Base-by-base conservation (phyloP, 2,113 vertebrate species). In the Rhombomys opimus region DNA sequence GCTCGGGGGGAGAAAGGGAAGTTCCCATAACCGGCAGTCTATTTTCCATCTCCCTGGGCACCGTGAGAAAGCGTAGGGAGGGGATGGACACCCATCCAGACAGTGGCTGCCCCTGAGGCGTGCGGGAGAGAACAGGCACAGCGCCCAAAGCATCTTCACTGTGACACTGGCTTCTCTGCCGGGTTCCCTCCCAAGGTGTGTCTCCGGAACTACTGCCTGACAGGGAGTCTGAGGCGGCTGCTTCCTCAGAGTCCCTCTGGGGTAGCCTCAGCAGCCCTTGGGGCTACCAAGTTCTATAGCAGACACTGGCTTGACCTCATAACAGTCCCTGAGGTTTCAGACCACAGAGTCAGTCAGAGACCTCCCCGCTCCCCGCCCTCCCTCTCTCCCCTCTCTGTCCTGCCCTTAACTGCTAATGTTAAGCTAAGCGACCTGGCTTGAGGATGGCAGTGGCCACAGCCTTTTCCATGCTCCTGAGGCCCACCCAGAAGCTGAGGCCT, bases 311-410 rank as follows among this genome's bases (percentile, higher is more conserved):
- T 63, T 86, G 77, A 94, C 52, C 88, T 50, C 35, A 46, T 65
- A 73, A 57, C 57, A 38, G 57, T 67, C 90, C 77, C 41, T n/a
- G 82, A 77, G 61, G 46, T 61, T 94, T 95, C 84, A 89, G 59
- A 52, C 65, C 52, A 18, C 20, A 1, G 23, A 41, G n/a, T 82
- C 80, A 61, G 57, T 82, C 80, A 61, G 57, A 41, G 14, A 46
- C 17, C 70, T 20, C 32, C n/a, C 50, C 30, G 22, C 20, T 25
- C 18, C 0, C 8, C 81, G 12, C n/a, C 22, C 73, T 25, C 73
- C 20, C 38, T 5, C 73, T 38, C 38, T 11, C 38, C 38, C 72
- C n/a, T 38, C 5, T 23, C 32, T 59, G 32, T 23, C 54, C 17
- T 46, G 46, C 46, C 46, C 46, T 5, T 46, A 46, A 52, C 86